phyloP scores from a whole-genome alignment of 2,797 vertebrate genomes.

The Schizopygopsis pylzovi region DNA sequence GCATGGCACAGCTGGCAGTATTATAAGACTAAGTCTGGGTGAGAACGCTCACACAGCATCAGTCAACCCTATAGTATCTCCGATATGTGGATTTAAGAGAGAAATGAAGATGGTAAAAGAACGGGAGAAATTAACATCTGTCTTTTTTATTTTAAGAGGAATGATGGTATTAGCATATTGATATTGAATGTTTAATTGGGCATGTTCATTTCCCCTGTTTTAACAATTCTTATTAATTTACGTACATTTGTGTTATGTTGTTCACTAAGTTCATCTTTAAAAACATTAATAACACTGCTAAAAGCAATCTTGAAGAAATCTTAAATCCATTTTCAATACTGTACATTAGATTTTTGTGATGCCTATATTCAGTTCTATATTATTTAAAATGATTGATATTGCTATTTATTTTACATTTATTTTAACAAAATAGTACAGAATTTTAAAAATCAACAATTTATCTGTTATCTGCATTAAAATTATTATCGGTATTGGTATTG shows the following conservation, averaged over 20 bases:
- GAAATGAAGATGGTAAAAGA: slow-evolving; percentile 6
- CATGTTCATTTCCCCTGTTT: background rate
- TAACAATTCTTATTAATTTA: background rate
- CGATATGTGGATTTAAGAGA: slow-evolving; percentile 64
- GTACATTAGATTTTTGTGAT: background rate
- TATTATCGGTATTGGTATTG: background rate
- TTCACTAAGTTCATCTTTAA: background rate
- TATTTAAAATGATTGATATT: background rate
- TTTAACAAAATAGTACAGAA: background rate
- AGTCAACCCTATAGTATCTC: slow-evolving; percentile 56
- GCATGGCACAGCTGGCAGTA: slow-evolving; percentile 79
- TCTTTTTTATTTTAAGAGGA: background rate
- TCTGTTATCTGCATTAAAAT: background rate
- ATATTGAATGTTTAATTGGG: background rate
- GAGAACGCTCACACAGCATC: slow-evolving; percentile 68
- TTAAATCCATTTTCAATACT: background rate
- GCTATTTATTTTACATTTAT: background rate
- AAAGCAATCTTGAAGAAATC: background rate
- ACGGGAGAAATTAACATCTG: background rate
- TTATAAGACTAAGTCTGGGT: slow-evolving; percentile 72
- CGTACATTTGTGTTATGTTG: background rate
- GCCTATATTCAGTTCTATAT: background rate
- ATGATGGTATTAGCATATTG: background rate
- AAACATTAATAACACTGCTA: background rate
- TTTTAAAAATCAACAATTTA: background rate